phyloP scores from a whole-genome alignment of 92 coral and sea anemone species.

The Phymanthus crucifer region DNA sequence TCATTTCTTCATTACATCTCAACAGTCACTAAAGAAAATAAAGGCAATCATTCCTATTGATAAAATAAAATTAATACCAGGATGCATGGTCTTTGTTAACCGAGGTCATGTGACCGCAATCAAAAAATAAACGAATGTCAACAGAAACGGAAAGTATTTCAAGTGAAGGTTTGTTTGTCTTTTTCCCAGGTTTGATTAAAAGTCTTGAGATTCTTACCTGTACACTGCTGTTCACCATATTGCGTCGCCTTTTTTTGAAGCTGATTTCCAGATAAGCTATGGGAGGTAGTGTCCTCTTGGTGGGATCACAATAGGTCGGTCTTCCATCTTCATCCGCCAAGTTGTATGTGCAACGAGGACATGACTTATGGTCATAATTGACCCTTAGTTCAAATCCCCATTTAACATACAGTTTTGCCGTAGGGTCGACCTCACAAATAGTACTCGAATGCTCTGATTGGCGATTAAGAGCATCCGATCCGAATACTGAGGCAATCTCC shows the following conservation, averaged over 20 bases:
- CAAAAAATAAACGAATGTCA: not conserved
- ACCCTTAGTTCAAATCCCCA: conserved; percentile 21
- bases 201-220: not conserved
- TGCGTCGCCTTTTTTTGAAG: not conserved
- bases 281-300: not conserved
- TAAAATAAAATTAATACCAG: not conserved
- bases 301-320: conserved; percentile 1
- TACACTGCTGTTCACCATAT: not conserved
- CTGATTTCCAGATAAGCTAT: not conserved
- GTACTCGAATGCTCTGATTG: conserved; percentile 6
- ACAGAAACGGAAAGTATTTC: not conserved
- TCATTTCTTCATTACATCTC: not conserved
- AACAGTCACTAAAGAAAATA: not conserved
- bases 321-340: conserved; percentile 11
- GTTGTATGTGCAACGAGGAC: conserved; percentile 17
- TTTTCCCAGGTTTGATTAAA: not conserved
- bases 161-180: not conserved
- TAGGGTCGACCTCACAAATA: conserved; percentile 5
- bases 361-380: conserved; percentile 16
- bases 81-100: not conserved
- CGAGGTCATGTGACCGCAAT: not conserved
- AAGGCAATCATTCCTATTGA: not conserved
- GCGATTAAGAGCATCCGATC: not conserved
- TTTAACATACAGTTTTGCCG: conserved; percentile 1
- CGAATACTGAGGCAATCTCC: conserved; percentile 3